Base-by-base conservation (phyloP, 2,888 invertebrate species). In the Sipha maydis region DNA sequence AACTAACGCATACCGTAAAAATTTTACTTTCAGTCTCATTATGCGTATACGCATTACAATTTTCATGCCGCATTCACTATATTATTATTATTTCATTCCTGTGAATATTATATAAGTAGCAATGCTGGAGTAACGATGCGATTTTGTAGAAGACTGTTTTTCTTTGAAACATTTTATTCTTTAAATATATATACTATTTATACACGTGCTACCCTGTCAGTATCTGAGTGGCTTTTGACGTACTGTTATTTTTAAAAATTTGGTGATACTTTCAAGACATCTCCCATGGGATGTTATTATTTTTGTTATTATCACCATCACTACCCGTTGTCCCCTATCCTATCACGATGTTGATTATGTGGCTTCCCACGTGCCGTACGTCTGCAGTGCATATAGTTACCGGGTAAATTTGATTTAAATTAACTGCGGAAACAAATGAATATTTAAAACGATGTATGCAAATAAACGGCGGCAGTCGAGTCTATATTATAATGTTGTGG, bases 341-440 rank as follows among this genome's bases (percentile, higher is more conserved):
- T 41, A 54, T 54, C 54, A n/a, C 19, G 17, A 21, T n/a, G 85
- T 48, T 78, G 85, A 78, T 85, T 77, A 77, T 77, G 85, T 67
- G 67, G 76, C 31, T 41, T 78, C 77, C 85, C 77, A 78, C 85
- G 77, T 78, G 85, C 17, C 21, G 41, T 61, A n/a, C 38, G 79
- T 61, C 67, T 41, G 21, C 21, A 28, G 82, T 48, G 48, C 25
- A 48, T 34, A 34, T 14, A 77, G 48, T 48, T 34, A 71, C 86
- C 86, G 79, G 71, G 71, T 79, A 73, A 79, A 86, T 86, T 86
- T 71, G 86, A 86, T 86, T 86, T 86, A 56, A 78, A 86, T 86
- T 86, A 86, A 86, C 86, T 71, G 79, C 86, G 28, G 79, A 79
- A 79, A 86, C 86, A 79, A 86, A 86, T 79, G 86, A 86, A 86